phyloP scores from a whole-genome alignment of 2,888 invertebrate species.

The Drosophila merina region DNA sequence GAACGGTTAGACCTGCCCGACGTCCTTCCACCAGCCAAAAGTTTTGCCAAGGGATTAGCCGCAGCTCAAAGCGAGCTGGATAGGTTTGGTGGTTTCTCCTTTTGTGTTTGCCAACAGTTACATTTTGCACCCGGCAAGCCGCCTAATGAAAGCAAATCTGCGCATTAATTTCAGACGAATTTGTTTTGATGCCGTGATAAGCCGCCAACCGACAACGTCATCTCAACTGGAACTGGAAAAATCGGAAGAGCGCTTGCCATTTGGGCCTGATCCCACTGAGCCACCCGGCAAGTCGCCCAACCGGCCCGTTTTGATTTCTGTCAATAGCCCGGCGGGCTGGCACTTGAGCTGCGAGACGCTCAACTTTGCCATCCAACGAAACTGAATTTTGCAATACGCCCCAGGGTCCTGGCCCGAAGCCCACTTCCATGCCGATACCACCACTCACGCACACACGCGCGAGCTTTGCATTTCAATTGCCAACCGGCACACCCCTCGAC shows the following conservation, averaged over 20 bases:
- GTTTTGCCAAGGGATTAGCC: conserved; percentile 75
- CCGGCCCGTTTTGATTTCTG: conserved; percentile 73
- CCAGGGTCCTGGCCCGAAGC: conserved; percentile 26
- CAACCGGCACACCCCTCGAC: conserved; percentile 41
- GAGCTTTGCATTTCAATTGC: conserved; percentile 72
- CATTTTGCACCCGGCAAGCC: conserved; percentile 71
- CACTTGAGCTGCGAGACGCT: conserved; percentile 68
- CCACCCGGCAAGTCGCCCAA: conserved; percentile 16
- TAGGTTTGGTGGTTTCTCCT: conserved; percentile 37
- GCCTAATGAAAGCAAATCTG: conserved; percentile 82
- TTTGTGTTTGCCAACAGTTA: conserved; percentile 75
- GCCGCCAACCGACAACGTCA: conserved; percentile 57
- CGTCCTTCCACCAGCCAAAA: conserved; percentile 59
- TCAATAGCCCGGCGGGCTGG: conserved; percentile 75
- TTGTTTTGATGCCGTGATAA: conserved; percentile 83
- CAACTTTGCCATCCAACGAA: conserved; percentile 58
- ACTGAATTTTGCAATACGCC: conserved; percentile 71
- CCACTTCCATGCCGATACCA: conserved; percentile 11
- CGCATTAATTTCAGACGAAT: conserved; percentile 83
- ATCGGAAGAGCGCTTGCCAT: conserved; percentile 66
- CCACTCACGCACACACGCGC: conserved; percentile 30
- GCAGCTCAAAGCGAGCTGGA: conserved; percentile 58
- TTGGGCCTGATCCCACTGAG: conserved; percentile 50
- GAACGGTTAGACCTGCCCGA: conserved; percentile 43
- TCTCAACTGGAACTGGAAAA: conserved; percentile 17